Base-by-base conservation (phyloP, 2,113 vertebrate species). In the Seriola dumerili region DNA sequence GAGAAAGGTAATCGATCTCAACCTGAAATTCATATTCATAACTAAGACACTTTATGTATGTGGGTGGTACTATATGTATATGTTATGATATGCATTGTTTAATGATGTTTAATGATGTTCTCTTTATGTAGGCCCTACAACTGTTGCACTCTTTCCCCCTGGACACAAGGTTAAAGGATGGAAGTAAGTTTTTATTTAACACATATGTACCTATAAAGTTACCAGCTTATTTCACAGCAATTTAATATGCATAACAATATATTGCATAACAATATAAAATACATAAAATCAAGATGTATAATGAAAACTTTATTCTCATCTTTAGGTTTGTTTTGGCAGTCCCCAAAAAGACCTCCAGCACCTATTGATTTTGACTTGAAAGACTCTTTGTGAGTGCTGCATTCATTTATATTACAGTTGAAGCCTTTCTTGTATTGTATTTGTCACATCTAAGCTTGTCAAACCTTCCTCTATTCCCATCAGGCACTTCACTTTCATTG, bases 301-400 rank as follows among this genome's bases (percentile, higher is more conserved):
- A 2, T 65, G 4, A 65, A 46, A 32, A 66, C 23, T 44, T 38
- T 76, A 2, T 61, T 19, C 19, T 54, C 63, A 85, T 83, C 61
- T 88, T 71, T 83, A 99, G 98, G 97, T 96, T 97, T 99, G 67
- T 99, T 99, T 95, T 99, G 98, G 98, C 98, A 99, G 0, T 99
- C 98, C 68, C 98, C 98, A 29, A 99, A 99, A 94, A 96, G 98
- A 79, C 98, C 98, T 16, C 98, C 98, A 59, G 95, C 96, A 72
- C 96, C 98, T 72, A 93, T 97, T 93, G 96, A 96, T 82, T 99
- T 99, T 95, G 97, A 99, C 80, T 92, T 97, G 84, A 97, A 75
- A 61, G 97, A 99, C 87, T 92, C 95, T 79, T 95, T 98, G 98
- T 99, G 94, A 98, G 98, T 99, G 4, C 23, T 19, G 4, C 38